Percentiles rank a stretch among this genome's conserved stretches.
Evolutionary conservation across 1,140 invertebrate genomes (phyloP).

Genomic region (Homalodisca vitripennis): DNA sequence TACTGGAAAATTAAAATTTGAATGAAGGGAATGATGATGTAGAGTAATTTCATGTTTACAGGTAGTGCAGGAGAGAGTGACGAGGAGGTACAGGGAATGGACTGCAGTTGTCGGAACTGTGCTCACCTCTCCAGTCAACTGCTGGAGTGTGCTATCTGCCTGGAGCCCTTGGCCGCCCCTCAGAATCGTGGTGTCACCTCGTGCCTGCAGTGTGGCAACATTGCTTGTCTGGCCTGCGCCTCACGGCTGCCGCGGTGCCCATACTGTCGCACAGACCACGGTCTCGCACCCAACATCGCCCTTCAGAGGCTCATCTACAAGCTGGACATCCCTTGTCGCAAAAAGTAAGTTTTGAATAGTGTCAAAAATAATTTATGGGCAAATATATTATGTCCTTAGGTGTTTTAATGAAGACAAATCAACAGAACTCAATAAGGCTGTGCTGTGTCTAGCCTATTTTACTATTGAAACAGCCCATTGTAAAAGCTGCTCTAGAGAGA

Average conservation of each 20-base stretch:
- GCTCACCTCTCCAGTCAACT: background rate
- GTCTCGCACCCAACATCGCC: background rate
- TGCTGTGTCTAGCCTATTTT: no score
- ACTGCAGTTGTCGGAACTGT: background rate
- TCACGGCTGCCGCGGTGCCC: background rate
- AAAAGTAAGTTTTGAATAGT: no score
- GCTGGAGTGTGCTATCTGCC: conserved; percentile 20
- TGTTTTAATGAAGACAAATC: no score
- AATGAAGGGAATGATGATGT: no score
- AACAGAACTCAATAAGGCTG: no score
- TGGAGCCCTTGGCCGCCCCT: background rate
- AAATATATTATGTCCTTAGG: no score
- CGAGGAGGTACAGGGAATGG: background rate
- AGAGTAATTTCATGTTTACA: no score
- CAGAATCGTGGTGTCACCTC: background rate
- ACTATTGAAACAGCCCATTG: no score
- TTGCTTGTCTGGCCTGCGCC: conserved; percentile 5
- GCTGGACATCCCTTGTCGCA: conserved; percentile 7
- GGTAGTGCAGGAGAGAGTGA: no score
- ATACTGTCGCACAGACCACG: background rate
- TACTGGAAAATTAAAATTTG: no score
- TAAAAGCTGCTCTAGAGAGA: no score
- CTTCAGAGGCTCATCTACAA: background rate
- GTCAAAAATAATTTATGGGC: no score
- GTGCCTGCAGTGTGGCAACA: conserved; percentile 8